phyloP scores from a whole-genome alignment of 1,140 invertebrate species.

The Sitobion miscanthi region DNA sequence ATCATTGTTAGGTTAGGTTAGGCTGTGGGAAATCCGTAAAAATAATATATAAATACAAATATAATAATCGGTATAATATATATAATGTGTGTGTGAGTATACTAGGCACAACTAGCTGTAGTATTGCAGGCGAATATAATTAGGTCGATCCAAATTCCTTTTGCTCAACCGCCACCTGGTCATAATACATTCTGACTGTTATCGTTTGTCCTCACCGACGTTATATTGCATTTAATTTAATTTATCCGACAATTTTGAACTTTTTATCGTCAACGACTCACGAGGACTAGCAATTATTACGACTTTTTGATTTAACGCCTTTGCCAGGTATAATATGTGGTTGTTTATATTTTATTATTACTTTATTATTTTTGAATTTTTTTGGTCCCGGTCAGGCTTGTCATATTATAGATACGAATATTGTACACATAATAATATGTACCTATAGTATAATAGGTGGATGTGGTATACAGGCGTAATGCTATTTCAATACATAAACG shows the following conservation, averaged over 20 bases:
- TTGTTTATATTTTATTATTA: neutral
- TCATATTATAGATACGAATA: neutral
- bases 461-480: neutral
- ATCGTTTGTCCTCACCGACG: neutral
- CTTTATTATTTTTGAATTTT: neutral
- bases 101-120: neutral
- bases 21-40: constrained; percentile 22
- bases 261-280: neutral
- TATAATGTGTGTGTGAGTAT: neutral
- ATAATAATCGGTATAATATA: neutral
- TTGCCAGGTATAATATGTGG: neutral
- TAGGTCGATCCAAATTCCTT: neutral
- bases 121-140: constrained; percentile 7
- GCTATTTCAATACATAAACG: neutral
- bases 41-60: neutral
- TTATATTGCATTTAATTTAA: neutral
- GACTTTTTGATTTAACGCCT: neutral
- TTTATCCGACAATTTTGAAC: neutral
- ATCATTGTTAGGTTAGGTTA: neutral
- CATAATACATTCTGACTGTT: neutral
- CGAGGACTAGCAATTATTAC: neutral
- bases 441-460: neutral
- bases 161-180: neutral
- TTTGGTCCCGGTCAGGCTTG: neutral
- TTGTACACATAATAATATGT: neutral